Conservation (phyloP, 2,113 vertebrate genomes). For the Hyla sarda region DNA sequence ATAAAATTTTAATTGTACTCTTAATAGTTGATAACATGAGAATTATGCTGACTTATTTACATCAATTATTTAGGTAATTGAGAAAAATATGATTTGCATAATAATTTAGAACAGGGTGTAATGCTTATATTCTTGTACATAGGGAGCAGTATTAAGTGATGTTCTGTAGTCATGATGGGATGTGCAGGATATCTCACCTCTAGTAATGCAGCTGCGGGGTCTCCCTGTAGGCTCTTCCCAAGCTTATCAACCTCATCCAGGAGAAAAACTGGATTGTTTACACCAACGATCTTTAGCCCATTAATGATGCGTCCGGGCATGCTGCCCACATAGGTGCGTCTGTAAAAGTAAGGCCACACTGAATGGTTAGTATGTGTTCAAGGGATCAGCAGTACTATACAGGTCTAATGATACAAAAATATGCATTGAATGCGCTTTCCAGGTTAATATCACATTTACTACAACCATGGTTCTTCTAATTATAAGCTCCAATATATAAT, state of each 20-base stretch:
- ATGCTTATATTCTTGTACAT: background rate
- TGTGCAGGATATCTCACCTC: conserved; percentile 78
- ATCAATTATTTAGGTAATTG: too few relatives aligned
- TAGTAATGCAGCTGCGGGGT: conserved; percentile 92
- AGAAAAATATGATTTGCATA: too few relatives aligned
- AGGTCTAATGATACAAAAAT: too few relatives aligned
- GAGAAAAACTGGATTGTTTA: conserved; percentile 96
- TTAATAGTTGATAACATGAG: too few relatives aligned
- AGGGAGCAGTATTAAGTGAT: too few relatives aligned
- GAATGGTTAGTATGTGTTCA: background rate
- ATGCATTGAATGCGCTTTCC: background rate
- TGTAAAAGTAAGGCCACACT: conserved; percentile 38
- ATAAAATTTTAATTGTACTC: too few relatives aligned
- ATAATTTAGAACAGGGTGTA: too few relatives aligned
- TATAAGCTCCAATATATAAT: too few relatives aligned
- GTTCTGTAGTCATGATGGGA: background rate
- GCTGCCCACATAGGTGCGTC: conserved; percentile 95
- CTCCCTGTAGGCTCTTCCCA: conserved; percentile 93
- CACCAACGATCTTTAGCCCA: conserved; percentile 89
- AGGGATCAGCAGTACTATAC: background rate
- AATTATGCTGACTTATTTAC: too few relatives aligned
- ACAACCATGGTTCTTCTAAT: background rate
- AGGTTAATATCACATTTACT: background rate
- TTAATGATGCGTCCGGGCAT: conserved; percentile 98
- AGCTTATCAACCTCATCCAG: conserved; percentile 97